A percentile compares a stretch with the other conserved stretches of the same genome.
phyloP scores from a whole-genome alignment of 2,113 vertebrate genomes.

The Strigops habroptila region DNA sequence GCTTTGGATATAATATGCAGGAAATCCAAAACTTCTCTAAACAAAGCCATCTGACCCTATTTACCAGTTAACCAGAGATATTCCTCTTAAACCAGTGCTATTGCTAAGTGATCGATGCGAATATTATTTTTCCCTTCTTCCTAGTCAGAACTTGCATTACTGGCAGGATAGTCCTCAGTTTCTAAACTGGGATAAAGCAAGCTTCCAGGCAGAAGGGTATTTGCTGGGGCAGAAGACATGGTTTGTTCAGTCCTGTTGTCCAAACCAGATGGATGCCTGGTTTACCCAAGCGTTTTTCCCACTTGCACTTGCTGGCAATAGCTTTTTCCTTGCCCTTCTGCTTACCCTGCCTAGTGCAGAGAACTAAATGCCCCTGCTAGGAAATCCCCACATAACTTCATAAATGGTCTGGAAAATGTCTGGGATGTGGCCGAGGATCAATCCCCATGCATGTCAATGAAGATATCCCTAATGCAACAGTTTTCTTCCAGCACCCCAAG shows the following conservation, averaged over 20 bases:
- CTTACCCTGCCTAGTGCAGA: not conserved
- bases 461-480: not conserved
- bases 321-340: not conserved
- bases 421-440: not conserved
- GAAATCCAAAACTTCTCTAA: not conserved
- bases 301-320: not conserved
- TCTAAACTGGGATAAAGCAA: not conserved
- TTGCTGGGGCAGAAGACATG: not conserved
- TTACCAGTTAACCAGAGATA: not conserved
- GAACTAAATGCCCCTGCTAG: not conserved
- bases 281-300: not conserved
- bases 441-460: not conserved
- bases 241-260: not conserved
- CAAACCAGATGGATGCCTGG: not conserved
- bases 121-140: not conserved
- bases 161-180: not conserved
- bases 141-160: not conserved
- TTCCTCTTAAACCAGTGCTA: conserved; percentile 8
- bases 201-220: not conserved
- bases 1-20: not conserved
- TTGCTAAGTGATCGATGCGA: conserved; percentile 5
- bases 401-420: not conserved
- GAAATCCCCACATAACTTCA: not conserved
- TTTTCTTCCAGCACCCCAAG: not conserved
- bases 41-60: not conserved